These are phyloP conservation scores for Coracias cyanogaster DNA, from an alignment of 2,797 vertebrate genomes.

Conservation along the genomic window DNA sequence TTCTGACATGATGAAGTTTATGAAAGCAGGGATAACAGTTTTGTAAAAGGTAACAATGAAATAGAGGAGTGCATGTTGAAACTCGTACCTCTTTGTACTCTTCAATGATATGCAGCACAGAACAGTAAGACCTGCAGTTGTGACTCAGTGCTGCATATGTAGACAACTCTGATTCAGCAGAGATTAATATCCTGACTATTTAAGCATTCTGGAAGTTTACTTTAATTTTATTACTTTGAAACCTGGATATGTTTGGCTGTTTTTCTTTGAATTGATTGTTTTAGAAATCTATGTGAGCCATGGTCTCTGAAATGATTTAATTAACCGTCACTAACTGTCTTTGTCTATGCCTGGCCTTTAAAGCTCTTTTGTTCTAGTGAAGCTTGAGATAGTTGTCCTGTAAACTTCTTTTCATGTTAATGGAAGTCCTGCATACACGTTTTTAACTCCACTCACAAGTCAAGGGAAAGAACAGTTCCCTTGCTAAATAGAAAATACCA, in stretches of 20 bases:
- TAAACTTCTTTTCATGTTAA: neutral
- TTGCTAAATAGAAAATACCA: neutral
- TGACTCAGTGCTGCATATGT: neutral
- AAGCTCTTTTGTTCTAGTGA: neutral
- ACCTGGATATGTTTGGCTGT: neutral
- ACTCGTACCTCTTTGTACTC: neutral
- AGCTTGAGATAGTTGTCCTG: neutral
- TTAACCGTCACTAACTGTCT: neutral
- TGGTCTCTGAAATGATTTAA: neutral
- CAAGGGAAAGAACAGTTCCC: neutral
- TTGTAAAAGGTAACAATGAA: neutral
- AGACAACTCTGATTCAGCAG: neutral
- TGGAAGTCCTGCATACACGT: neutral
- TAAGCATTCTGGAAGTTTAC: neutral
- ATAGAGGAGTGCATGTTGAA: neutral
- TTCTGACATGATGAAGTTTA: neutral
- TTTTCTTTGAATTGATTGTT: neutral
- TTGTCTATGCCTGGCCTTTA: neutral
- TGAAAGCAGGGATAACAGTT: neutral
- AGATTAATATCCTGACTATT: neutral
- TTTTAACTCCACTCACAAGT: neutral
- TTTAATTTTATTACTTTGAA: neutral
- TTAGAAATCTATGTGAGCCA: neutral
- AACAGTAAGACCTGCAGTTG: neutral
- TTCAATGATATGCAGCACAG: neutral